Conservation (phyloP, 2,797 vertebrate species). For the Sebastes miniatus region DNA sequence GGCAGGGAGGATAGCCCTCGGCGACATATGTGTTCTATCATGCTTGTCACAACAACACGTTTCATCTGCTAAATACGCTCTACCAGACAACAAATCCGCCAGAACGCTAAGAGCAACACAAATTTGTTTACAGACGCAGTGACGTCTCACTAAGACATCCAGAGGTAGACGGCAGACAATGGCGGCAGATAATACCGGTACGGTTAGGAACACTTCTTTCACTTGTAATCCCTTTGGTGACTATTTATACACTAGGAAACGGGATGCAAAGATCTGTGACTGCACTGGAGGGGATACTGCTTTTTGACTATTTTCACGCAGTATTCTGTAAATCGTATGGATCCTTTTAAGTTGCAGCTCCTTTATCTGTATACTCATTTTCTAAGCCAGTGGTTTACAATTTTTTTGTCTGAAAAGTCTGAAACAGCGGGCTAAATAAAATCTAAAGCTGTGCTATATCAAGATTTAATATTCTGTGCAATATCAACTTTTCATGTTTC, state of each 20-base stretch:
- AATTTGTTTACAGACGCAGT: slow-evolving; percentile 64
- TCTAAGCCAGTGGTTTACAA: neutral
- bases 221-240: slow-evolving; percentile 51
- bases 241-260: slow-evolving; percentile 50
- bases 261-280: neutral
- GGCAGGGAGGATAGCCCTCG: slow-evolving; percentile 56
- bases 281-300: neutral
- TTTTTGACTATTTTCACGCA: slow-evolving; percentile 6
- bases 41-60: slow-evolving; percentile 74
- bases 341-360: slow-evolving; percentile 1
- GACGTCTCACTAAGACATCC: slow-evolving; percentile 59
- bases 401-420: neutral
- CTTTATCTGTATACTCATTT: neutral
- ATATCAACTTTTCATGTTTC: too few species aligned
- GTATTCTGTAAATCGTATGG: neutral
- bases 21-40: slow-evolving; percentile 72
- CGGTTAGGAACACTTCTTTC: slow-evolving; percentile 34
- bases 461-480: too few species aligned
- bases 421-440: neutral
- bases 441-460: too few species aligned
- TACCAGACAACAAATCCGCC: slow-evolving; percentile 63
- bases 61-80: slow-evolving; percentile 72
- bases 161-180: slow-evolving; percentile 59
- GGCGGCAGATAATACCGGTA: slow-evolving; percentile 37
- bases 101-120: slow-evolving; percentile 60